phyloP scores from a whole-genome alignment of 1,140 invertebrate species.

The Bombus vancouverensis region DNA sequence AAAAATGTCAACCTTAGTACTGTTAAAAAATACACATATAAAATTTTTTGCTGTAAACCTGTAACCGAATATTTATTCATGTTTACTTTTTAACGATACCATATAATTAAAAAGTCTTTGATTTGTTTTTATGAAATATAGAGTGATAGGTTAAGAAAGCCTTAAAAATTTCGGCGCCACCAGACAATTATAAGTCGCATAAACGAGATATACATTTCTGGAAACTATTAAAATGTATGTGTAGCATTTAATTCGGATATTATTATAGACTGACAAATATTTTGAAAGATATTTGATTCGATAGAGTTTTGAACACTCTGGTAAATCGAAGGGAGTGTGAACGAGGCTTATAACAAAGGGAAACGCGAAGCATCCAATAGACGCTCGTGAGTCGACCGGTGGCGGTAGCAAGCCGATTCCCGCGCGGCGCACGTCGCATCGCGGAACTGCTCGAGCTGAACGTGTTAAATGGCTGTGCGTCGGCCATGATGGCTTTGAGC shows the following conservation, averaged over 20 bases:
- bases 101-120: neutral
- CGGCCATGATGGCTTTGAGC: conserved; percentile 82
- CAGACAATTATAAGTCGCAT: neutral
- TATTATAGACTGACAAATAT: neutral
- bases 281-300: neutral
- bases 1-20: neutral
- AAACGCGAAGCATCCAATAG: conserved; percentile 17
- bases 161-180: neutral
- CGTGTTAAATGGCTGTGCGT: conserved; percentile 81
- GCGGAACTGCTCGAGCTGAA: conserved; percentile 70
- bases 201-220: neutral
- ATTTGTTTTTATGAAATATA: neutral
- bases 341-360: neutral
- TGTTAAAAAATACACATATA: neutral
- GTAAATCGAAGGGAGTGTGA: conserved; percentile 11
- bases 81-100: neutral
- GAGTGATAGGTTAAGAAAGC: neutral
- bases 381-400: conserved; percentile 16
- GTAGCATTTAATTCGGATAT: neutral
- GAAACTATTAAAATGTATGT: neutral
- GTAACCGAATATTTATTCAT: neutral
- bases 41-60: neutral
- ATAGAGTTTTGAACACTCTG: neutral
- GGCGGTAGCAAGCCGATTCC: conserved; percentile 55
- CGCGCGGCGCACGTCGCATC: conserved; percentile 63